Percentiles rank a stretch among this genome's conserved stretches.
Evolutionary conservation across 2,113 vertebrate species (phyloP).

Genomic region (Abramis brama): DNA sequence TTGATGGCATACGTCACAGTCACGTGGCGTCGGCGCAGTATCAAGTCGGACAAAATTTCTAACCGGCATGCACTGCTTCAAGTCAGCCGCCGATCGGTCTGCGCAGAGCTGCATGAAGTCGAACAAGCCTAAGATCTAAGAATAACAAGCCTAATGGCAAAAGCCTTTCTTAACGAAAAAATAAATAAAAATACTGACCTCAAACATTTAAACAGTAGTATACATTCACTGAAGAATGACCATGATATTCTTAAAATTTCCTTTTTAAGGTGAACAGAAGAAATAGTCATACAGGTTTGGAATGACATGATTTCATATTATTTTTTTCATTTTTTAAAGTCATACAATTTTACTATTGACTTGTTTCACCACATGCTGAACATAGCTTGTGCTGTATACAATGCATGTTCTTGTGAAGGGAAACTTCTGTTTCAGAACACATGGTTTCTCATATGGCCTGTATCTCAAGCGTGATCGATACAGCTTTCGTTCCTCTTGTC

Average conservation of each 20-base stretch:
- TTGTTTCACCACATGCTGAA: not conserved
- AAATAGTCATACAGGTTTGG: not conserved
- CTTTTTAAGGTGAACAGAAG: not conserved
- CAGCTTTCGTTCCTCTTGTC: slow-evolving; percentile 40
- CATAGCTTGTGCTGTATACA: not conserved
- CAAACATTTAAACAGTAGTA: not conserved
- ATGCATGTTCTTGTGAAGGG: slow-evolving; percentile 14
- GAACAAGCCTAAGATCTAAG: no score
- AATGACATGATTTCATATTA: not conserved
- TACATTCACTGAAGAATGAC: not conserved
- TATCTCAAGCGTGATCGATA: slow-evolving; percentile 13
- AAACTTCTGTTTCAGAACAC: not conserved
- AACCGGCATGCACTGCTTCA: no score
- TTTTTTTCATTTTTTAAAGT: not conserved
- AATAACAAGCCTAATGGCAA: no score
- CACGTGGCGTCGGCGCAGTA: no score
- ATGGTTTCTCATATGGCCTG: slow-evolving; percentile 30
- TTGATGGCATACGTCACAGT: no score
- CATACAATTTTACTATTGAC: not conserved
- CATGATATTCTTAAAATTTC: not conserved
- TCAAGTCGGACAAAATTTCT: no score
- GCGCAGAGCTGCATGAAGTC: no score
- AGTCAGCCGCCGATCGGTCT: no score
- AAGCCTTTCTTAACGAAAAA: no score
- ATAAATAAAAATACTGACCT: not conserved